Conservation (phyloP, 2,888 invertebrate species). For the Himalopsyche tibetana region DNA sequence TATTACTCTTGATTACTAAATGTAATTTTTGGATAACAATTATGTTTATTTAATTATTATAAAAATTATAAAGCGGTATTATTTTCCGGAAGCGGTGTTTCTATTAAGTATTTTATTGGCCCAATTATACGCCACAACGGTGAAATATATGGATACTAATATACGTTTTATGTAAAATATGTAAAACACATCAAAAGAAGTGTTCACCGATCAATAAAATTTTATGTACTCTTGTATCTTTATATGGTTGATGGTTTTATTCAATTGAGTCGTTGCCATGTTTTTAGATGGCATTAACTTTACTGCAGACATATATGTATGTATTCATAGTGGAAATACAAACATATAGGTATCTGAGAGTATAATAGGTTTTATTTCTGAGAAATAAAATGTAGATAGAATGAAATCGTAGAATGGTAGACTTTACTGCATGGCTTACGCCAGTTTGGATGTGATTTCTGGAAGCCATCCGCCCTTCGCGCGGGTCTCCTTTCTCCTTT, state of each 20-base stretch:
- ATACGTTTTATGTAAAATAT: background rate
- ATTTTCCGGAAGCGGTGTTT: too few species aligned
- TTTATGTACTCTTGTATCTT: slow-evolving; percentile 31
- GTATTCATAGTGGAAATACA: slow-evolving; percentile 24
- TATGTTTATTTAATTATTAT: too few species aligned
- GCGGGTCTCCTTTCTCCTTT: slow-evolving; percentile 46
- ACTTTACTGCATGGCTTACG: slow-evolving; percentile 65
- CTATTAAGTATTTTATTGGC: too few species aligned
- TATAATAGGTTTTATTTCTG: slow-evolving; percentile 64
- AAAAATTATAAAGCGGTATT: too few species aligned
- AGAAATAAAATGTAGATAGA: slow-evolving; percentile 65
- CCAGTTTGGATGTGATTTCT: slow-evolving; percentile 57
- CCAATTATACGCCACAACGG: too few species aligned
- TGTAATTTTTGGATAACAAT: too few species aligned
- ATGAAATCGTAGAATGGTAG: slow-evolving; percentile 65
- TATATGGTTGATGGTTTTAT: slow-evolving; percentile 37
- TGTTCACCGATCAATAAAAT: background rate
- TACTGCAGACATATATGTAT: slow-evolving; percentile 18
- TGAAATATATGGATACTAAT: too few species aligned
- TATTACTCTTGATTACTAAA: too few species aligned
- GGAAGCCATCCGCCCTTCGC: slow-evolving; percentile 43
- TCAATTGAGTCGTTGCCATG: slow-evolving; percentile 42
- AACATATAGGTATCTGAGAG: slow-evolving; percentile 29
- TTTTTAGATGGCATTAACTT: slow-evolving; percentile 35
- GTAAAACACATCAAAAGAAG: slow-evolving; percentile 1